A percentile compares a stretch with the other conserved stretches of the same genome.
These are phyloP conservation scores for human DNA, from an alignment of 2,113 vertebrate genomes.

Conservation along the genomic window DNA sequence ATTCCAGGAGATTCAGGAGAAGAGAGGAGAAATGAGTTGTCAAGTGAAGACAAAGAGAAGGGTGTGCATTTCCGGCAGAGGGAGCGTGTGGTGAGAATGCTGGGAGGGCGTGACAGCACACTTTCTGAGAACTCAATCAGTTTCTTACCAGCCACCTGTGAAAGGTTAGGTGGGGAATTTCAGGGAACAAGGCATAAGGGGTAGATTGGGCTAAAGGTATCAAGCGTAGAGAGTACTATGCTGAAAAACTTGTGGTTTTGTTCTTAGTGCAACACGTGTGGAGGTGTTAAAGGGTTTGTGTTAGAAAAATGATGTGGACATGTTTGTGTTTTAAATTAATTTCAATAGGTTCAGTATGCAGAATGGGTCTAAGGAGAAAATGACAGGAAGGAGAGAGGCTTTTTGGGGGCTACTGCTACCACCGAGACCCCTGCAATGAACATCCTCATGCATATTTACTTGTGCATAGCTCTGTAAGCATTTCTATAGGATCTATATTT, in stretches of 20 bases:
- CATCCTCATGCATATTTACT: not conserved
- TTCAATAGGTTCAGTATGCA: not conserved
- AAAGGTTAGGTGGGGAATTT: not conserved
- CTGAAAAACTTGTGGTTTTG: not conserved
- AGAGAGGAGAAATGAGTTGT: not conserved
- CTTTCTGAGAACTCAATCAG: not conserved
- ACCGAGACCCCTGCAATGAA: not conserved
- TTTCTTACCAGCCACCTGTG: not conserved
- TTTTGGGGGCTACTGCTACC: not conserved
- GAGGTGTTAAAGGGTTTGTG: not conserved
- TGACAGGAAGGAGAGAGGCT: not conserved
- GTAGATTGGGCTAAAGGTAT: not conserved
- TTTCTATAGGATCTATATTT: not conserved
- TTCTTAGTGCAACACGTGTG: not conserved
- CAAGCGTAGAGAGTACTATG: not conserved
- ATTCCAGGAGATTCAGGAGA: not conserved
- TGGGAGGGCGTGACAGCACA: no score
- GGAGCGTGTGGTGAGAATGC: fast-evolving
- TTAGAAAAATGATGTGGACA: not conserved
- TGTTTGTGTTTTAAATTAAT: not conserved
- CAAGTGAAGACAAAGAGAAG: not conserved
- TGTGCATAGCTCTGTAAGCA: not conserved
- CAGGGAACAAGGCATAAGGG: not conserved
- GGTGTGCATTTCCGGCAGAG: not conserved
- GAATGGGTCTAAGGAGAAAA: not conserved